Evolutionary conservation across 2,888 invertebrate genomes (phyloP).

Genomic region (Galerucella pusilla): DNA sequence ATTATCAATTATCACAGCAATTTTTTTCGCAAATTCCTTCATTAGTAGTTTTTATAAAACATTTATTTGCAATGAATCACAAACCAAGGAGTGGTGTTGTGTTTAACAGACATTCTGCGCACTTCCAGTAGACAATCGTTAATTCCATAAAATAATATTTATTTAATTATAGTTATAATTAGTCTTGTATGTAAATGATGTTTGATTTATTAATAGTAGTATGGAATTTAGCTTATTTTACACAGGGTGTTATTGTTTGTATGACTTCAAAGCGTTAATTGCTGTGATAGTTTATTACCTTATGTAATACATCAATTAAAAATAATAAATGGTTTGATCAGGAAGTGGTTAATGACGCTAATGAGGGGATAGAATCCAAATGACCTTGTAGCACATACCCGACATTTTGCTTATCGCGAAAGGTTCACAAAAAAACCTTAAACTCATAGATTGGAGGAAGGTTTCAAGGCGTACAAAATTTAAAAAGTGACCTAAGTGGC

Average conservation of each 20-base stretch:
- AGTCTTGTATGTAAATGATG: conserved; percentile 11
- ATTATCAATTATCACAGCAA: background rate
- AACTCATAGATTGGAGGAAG: too few relatives aligned
- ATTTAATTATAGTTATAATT: conserved; percentile 14
- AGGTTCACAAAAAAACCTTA: too few relatives aligned
- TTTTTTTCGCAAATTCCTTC: background rate
- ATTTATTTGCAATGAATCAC: conserved; percentile 14
- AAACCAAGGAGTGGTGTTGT: conserved; percentile 3
- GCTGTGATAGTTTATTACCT: background rate
- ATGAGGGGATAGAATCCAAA: too few relatives aligned
- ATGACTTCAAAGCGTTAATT: background rate
- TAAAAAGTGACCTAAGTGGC: too few relatives aligned
- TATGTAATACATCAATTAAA: too few relatives aligned
- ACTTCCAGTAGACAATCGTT: conserved; percentile 19
- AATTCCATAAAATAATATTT: conserved; percentile 11
- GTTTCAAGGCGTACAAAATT: too few relatives aligned
- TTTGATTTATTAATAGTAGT: background rate
- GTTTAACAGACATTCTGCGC: conserved; percentile 18
- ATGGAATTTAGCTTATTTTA: background rate
- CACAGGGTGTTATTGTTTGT: background rate
- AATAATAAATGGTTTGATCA: too few relatives aligned
- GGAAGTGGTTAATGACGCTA: too few relatives aligned
- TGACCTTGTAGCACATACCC: too few relatives aligned
- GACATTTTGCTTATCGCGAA: too few relatives aligned
- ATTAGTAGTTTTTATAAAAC: background rate